These are phyloP conservation scores for Diabrotica undecimpunctata DNA, from an alignment of 1,140 invertebrate genomes.

Conservation along the genomic window DNA sequence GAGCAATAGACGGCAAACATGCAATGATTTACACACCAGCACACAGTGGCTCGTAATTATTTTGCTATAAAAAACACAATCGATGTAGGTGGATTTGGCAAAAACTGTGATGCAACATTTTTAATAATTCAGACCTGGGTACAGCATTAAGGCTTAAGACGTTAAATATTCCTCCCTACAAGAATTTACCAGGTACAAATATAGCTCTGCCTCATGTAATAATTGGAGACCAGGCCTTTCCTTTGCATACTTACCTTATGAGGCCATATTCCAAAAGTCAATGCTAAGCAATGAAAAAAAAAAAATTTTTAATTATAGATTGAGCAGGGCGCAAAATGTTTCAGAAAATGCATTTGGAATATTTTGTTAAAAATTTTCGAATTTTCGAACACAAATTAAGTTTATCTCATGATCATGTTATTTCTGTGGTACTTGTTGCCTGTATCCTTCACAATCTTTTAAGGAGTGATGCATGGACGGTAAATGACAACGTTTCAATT, in stretches of 20 bases:
- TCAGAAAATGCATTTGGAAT: slow-evolving; percentile 26
- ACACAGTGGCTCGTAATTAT: background rate
- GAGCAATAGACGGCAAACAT: slow-evolving; percentile 11
- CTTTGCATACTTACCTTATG: slow-evolving; percentile 44
- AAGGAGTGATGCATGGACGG: background rate
- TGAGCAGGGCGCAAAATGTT: slow-evolving; percentile 38
- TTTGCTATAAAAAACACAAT: slow-evolving; percentile 27
- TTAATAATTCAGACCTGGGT: slow-evolving; percentile 27
- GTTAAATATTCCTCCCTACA: slow-evolving; percentile 20
- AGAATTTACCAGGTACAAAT: slow-evolving; percentile 6
- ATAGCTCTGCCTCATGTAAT: slow-evolving; percentile 32
- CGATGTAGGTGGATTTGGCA: slow-evolving; percentile 48
- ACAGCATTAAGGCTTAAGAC: slow-evolving; percentile 18
- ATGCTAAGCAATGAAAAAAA: slow-evolving; percentile 28
- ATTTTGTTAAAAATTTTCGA: background rate
- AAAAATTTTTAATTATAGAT: slow-evolving; percentile 28
- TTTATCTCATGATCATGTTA: background rate
- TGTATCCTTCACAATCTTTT: background rate
- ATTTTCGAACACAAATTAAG: background rate
- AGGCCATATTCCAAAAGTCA: slow-evolving; percentile 44
- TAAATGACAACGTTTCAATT: too few relatives aligned
- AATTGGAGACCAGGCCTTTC: slow-evolving; percentile 49
- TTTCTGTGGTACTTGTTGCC: background rate
- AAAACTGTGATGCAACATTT: slow-evolving; percentile 44
- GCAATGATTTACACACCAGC: slow-evolving; percentile 6